These are phyloP conservation scores for Contarinia nasturtii DNA, from an alignment of 1,140 invertebrate species.

Conservation along the genomic window DNA sequence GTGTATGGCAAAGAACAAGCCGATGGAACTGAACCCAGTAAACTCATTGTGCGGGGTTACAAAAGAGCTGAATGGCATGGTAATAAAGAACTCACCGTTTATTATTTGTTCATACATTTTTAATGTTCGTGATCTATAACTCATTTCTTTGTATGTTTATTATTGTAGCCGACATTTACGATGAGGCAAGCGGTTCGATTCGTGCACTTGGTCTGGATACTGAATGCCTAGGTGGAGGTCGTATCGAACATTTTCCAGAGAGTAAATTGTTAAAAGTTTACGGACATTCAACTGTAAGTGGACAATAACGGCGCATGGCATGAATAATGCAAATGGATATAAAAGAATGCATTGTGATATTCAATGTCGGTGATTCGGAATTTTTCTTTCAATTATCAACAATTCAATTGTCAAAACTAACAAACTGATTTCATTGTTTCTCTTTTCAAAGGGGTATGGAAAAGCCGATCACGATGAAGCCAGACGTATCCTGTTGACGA, in stretches of 20 bases:
- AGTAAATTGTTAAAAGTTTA: conserved; percentile 49
- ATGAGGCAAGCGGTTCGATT: conserved; percentile 24
- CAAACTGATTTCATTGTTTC: background rate
- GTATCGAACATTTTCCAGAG: conserved; percentile 43
- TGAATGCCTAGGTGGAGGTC: conserved; percentile 58
- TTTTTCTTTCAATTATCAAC: no score
- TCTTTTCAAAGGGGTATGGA: conserved; percentile 15
- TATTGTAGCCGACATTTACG: conserved; percentile 40
- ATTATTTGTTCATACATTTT: background rate
- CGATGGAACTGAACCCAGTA: conserved; percentile 22
- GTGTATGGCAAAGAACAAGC: conserved; percentile 27
- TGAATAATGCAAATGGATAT: background rate
- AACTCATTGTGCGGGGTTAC: conserved; percentile 54
- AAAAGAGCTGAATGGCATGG: conserved; percentile 43
- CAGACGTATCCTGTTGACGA: conserved; percentile 13
- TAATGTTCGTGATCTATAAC: background rate
- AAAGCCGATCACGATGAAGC: conserved; percentile 19
- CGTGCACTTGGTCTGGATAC: conserved; percentile 28
- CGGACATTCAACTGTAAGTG: conserved; percentile 50
- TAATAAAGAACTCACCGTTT: conserved; percentile 16
- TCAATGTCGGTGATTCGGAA: no score
- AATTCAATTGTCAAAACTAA: background rate
- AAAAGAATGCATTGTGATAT: background rate
- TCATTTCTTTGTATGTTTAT: background rate
- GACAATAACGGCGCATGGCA: no score